Evolutionary conservation across 2,797 vertebrate genomes (phyloP).

Genomic region (Cuculus canorus): DNA sequence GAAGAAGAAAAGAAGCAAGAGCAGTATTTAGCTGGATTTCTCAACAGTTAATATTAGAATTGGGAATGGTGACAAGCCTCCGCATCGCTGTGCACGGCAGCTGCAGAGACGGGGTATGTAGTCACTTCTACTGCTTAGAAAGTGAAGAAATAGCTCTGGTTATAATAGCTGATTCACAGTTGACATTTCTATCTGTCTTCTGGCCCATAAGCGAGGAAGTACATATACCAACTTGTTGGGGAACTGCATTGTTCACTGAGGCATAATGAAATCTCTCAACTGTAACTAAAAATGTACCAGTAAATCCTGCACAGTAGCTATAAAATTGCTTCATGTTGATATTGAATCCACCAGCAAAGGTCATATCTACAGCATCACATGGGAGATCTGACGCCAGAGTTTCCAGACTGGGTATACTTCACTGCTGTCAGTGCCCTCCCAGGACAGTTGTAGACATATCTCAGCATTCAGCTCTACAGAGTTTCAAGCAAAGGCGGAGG

Average conservation of each 20-base stretch:
- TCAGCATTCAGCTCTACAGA: neutral
- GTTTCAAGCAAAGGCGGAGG: neutral
- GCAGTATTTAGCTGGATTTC: neutral
- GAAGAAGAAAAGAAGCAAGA: neutral
- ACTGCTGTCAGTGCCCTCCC: neutral
- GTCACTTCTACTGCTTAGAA: neutral
- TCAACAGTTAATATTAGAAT: neutral
- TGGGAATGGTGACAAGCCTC: neutral
- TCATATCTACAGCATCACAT: neutral
- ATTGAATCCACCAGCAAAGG: neutral
- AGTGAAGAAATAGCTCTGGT: neutral
- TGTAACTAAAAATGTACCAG: neutral
- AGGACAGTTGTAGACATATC: neutral
- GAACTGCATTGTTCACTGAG: neutral
- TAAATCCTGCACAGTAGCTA: neutral
- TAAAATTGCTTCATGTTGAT: neutral
- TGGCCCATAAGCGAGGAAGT: neutral
- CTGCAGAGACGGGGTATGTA: neutral
- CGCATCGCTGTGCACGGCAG: neutral
- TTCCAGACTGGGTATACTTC: neutral
- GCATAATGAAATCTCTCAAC: neutral
- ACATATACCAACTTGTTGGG: neutral
- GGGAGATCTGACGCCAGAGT: neutral
- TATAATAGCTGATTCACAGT: neutral
- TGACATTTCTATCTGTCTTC: slow-evolving; percentile 15